Evolutionary conservation across 2,113 vertebrate species (phyloP), one percentile per base, ranked within the genome.

Genomic region (Sisor rabdophorus): DNA sequence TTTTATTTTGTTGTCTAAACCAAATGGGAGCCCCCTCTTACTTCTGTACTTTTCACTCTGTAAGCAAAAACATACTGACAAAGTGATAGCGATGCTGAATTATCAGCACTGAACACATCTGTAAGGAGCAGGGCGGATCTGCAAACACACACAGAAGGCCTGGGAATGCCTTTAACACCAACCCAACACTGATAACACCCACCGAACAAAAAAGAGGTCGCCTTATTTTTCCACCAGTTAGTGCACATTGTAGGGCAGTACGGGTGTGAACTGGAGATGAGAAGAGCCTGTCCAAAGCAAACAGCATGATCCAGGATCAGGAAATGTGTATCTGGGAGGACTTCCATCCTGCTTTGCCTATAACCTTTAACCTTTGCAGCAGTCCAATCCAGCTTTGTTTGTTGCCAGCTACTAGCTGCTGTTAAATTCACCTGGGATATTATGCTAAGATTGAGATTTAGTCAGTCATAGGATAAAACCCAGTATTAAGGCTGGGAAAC

Each of bases 101-200:
- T 77, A 82, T 82, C 81, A 73, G 74, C n/a, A 26, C 20, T 22
- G 30, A 60, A 70, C 78, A 82, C 58, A 50, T 72, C 44, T 54
- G 24, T 30, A 50, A 53, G 40, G 22, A 55, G 20, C 58, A 76
- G 67, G 67, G 63, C 24, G 72, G 40, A 70, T 59, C 50, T 48
- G 47, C 32, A 22, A 20, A 52, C 68, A 20, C 17, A 30, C 47
- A 40, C 13, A 48, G 19, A 47, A n/a, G n/a, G 13, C 53, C 5
- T 71, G 70, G 55, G 69, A 73, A 69, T 36, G 44, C 44, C 32
- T 22, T 55, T 11, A 53, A 58, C 32, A 10, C 48, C 40, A 48
- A 56, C 52, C 83, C 80, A 82, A 86, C 80, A 67, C 81, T 81
- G 85, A 87, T 85, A 86, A 82, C 17, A 78, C 40, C n/a, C 59